These are phyloP conservation scores for Scaeva pyrastri DNA, from an alignment of 2,888 invertebrate genomes.

Conservation along the genomic window DNA sequence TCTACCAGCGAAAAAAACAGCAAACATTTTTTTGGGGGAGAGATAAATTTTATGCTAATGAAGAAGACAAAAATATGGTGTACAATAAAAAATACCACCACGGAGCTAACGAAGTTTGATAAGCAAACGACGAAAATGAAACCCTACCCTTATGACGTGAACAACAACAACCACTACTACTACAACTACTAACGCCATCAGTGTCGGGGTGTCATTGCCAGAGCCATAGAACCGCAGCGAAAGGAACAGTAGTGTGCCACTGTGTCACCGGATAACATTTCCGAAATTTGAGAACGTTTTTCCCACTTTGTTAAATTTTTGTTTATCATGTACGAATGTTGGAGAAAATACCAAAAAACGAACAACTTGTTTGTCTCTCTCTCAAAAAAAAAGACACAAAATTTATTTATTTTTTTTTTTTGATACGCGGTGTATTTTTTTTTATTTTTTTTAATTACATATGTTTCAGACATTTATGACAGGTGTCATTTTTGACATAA, in stretches of 20 bases:
- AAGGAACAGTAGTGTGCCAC: constrained; percentile 64
- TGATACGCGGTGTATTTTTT: not conserved
- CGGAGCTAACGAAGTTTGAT: constrained; percentile 47
- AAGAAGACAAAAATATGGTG: constrained; percentile 56
- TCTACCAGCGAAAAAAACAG: constrained; percentile 36
- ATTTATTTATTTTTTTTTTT: constrained; percentile 1
- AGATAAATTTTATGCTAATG: constrained; percentile 62
- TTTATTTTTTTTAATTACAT: constrained; percentile 19
- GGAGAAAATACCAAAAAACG: not conserved
- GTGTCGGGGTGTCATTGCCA: not conserved
- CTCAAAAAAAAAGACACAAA: not conserved
- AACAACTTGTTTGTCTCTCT: not conserved
- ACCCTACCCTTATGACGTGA: constrained; percentile 51
- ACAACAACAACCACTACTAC: not conserved
- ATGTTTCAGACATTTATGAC: constrained; percentile 31
- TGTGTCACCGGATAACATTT: constrained; percentile 72
- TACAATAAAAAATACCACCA: constrained; percentile 52
- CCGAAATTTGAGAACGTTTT: constrained; percentile 69
- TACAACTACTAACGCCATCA: constrained; percentile 19
- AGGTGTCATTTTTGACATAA: constrained; percentile 48
- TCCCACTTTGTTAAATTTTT: constrained; percentile 40
- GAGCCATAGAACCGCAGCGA: not conserved
- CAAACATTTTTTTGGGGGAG: constrained; percentile 10
- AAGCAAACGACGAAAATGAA: constrained; percentile 44
- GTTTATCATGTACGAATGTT: constrained; percentile 6